Evolutionary conservation across 2,888 invertebrate species (phyloP), one percentile per base, ranked within the genome.

Genomic region (Colletes collaris): DNA sequence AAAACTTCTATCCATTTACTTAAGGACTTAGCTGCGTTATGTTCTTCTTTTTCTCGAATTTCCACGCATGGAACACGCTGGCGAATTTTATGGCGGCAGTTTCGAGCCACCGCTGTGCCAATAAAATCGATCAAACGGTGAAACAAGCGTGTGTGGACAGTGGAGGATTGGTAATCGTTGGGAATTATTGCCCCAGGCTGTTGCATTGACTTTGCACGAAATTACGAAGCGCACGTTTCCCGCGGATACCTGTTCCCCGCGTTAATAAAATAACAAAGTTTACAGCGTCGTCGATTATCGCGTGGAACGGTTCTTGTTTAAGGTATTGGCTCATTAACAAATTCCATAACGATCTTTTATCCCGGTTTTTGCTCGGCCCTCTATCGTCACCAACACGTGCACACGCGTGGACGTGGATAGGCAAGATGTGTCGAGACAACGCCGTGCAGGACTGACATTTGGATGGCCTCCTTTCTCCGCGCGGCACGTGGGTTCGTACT

Each of bases 401-500:
- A 27, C 56, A 37, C 56, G 63, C 16, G 58, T 56, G 52, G 27
- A 59, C 58, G n/a, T 55, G 49, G 58, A 65, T 59, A 63, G 63
- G 55, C 52, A 50, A 81, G 81, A 82, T 78, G 68, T 62, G 67
- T 68, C 70, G 65, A 76, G 78, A 52, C 70, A 83, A 69, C 76
- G 76, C 72, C 77, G 75, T 69, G 78, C 79, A 82, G 79, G 75
- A 85, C 79, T 86, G 86, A 87, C 86, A 86, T 86, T 86, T 86
- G 75, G 87, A 85, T 86, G 85, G 85, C 87, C 86, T 87, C 85
- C 86, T 87, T 87, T 87, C 87, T 87, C 86, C 84, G 52, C 58
- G 70, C 71, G 81, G 78, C 80, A 86, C 81, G 87, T 86, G 81
- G 81, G 83, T 69, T 71, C 76, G 73, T 77, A 82, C 82, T 85